phyloP scores from a whole-genome alignment of 2,797 vertebrate species.

The Eospalax fontanierii region DNA sequence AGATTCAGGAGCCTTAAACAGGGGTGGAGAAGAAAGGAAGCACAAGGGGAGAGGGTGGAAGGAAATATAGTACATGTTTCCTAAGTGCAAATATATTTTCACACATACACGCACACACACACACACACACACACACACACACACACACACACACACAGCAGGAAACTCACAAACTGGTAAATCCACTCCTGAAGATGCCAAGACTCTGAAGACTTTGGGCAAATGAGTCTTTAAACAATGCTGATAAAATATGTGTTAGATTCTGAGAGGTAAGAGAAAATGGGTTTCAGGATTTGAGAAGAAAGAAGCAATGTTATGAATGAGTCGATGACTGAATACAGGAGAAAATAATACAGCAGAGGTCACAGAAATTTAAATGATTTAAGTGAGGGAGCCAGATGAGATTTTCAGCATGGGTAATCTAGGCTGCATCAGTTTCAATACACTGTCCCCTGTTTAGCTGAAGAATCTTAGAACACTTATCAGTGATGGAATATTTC shows the following conservation, averaged over 20 bases:
- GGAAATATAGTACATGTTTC: no score
- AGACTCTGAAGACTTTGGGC: neutral
- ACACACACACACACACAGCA: no score
- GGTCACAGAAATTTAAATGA: neutral
- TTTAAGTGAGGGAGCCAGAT: neutral
- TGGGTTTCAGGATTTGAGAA: neutral
- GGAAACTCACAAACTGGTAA: neutral
- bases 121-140: no score
- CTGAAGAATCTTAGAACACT: neutral
- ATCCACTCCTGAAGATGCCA: neutral
- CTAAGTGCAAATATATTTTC: no score
- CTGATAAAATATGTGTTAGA: neutral
- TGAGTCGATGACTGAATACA: neutral
- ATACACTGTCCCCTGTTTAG: neutral
- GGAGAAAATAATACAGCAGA: slow-evolving; percentile 6
- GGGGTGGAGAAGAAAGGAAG: no score
- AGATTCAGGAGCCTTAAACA: no score
- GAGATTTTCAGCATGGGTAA: neutral
- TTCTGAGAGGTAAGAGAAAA: neutral
- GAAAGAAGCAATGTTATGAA: neutral
- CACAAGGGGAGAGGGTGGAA: no score
- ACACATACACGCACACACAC: no score
- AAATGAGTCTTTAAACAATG: no score
- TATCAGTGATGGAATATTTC: neutral
- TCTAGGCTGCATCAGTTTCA: neutral